Conservation (phyloP, 1,140 invertebrate genomes). For the Drosophila saltans region DNA sequence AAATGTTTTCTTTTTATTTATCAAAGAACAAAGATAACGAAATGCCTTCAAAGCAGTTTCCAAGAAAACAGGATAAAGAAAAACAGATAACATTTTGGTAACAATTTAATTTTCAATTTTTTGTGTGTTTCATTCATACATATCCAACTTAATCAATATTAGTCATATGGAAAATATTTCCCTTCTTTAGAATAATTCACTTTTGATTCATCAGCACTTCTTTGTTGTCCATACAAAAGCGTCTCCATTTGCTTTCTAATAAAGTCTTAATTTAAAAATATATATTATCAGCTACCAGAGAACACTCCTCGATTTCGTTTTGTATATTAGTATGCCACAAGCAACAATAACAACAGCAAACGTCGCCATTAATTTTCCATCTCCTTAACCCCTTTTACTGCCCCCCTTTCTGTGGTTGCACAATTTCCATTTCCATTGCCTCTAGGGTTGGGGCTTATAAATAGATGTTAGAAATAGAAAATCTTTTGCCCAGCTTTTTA, state of each 20-base stretch:
- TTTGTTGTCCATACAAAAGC: background rate
- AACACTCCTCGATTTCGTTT: background rate
- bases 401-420: conserved; percentile 39
- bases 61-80: too few relatives aligned
- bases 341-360: background rate
- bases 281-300: background rate
- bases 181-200: too few relatives aligned
- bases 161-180: background rate
- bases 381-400: background rate
- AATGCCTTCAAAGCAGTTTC: too few relatives aligned
- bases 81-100: too few relatives aligned
- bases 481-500: conserved; percentile 25
- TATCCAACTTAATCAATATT: background rate
- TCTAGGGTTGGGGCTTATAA: conserved; percentile 64
- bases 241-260: background rate
- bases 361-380: background rate
- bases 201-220: background rate
- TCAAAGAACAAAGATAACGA: too few relatives aligned
- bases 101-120: too few relatives aligned
- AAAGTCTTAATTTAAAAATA: conserved; percentile 3
- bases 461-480: conserved; percentile 47
- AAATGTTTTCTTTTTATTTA: too few relatives aligned
- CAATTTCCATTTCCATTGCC: conserved; percentile 52
- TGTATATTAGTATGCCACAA: background rate
- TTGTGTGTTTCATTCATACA: too few relatives aligned